Conservation (phyloP, 2,888 invertebrate genomes). For the Cerceris ruficornis region DNA sequence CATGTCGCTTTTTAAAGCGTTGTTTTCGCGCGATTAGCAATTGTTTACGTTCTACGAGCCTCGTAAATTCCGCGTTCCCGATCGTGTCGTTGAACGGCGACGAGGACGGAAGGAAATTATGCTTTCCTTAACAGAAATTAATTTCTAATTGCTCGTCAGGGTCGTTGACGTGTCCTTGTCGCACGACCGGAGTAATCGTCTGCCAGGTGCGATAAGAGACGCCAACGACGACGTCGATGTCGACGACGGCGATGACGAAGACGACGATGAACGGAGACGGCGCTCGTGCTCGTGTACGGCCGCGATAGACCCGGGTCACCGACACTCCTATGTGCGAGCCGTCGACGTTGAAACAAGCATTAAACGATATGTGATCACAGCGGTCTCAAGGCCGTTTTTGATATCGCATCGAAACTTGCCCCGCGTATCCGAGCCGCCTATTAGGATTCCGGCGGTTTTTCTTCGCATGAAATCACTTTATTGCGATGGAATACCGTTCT, state of each 20-base stretch:
- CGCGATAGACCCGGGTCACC: conserved; percentile 49
- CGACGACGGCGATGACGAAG: no score
- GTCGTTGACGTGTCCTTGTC: conserved; percentile 43
- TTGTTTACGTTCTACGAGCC: no score
- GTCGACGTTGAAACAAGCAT: conserved; percentile 38
- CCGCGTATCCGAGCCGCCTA: neutral
- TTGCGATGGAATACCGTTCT: no score
- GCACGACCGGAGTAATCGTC: conserved; percentile 30
- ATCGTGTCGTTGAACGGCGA: neutral
- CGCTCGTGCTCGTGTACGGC: conserved; percentile 27
- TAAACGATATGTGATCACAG: conserved; percentile 12
- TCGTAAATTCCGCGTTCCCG: no score
- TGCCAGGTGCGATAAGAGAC: conserved; percentile 45
- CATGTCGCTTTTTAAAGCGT: no score
- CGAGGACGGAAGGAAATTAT: neutral
- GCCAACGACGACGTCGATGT: no score
- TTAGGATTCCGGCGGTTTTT: neutral
- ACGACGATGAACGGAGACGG: conserved; percentile 20
- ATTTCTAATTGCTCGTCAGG: conserved; percentile 41
- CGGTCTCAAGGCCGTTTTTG: conserved; percentile 20
- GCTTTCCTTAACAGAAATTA: conserved; percentile 24
- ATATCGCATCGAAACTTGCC: conserved; percentile 14
- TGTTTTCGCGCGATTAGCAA: no score
- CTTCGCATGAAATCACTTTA: no score
- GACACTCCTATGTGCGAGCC: conserved; percentile 36